A percentile compares a stretch with the other conserved stretches of the same genome.
These are phyloP conservation scores for Lepilemur septentrionalis DNA, from an alignment of 2,797 vertebrate species.

Conservation along the genomic window DNA sequence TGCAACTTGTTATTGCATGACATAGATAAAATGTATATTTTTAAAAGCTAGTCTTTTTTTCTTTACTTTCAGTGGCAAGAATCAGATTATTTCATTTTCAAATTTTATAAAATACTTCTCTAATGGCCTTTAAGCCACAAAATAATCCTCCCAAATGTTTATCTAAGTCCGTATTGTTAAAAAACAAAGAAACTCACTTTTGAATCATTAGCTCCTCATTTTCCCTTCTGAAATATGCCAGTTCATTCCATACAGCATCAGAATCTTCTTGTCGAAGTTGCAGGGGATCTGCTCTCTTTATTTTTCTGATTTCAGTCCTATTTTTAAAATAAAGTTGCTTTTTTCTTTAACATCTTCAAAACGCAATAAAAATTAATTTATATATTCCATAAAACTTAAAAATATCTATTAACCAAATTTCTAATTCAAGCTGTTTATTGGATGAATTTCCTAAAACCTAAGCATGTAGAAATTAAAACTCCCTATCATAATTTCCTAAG, in stretches of 20 bases:
- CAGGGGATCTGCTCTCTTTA: conserved; percentile 80
- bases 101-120: conserved; percentile 74
- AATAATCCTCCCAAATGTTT: conserved; percentile 65
- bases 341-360: conserved; percentile 57
- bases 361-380: conserved; percentile 39
- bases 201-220: conserved; percentile 90
- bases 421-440: background rate
- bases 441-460: conserved; percentile 48
- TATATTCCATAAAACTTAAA: conserved; percentile 39
- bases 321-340: conserved; percentile 61
- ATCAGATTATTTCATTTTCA: conserved; percentile 71
- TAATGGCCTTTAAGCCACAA: conserved; percentile 59
- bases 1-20: conserved; percentile 85
- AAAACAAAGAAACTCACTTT: conserved; percentile 88
- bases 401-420: conserved; percentile 44
- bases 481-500: conserved; percentile 42
- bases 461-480: conserved; percentile 58
- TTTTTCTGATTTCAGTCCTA: conserved; percentile 82
- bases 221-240: conserved; percentile 91
- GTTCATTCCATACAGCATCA: conserved; percentile 92
- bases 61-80: conserved; percentile 73
- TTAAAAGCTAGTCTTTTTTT: conserved; percentile 68
- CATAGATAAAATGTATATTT: background rate
- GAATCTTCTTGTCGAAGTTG: conserved; percentile 91
- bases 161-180: conserved; percentile 59